These are phyloP conservation scores for Melieria picta DNA, from an alignment of 2,888 invertebrate genomes.

Conservation along the genomic window DNA sequence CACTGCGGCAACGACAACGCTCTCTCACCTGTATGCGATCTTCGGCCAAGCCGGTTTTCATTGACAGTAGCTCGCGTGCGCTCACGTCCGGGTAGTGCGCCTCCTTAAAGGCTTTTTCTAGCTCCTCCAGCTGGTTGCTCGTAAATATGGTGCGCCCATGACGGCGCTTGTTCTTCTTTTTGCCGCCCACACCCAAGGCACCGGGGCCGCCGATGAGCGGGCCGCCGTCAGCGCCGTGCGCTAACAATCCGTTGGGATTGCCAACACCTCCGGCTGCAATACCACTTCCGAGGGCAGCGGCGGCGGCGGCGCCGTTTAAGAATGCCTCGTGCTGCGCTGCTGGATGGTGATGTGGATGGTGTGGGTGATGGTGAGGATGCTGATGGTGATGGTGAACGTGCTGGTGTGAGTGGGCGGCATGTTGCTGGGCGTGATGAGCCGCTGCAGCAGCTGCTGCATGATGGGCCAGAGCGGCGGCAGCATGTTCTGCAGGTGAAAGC, in stretches of 20 bases:
- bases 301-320: conserved; percentile 43
- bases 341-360: conserved; percentile 41
- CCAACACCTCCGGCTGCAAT: conserved; percentile 39
- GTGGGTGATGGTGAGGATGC: conserved; percentile 53
- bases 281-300: conserved; percentile 42
- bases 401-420: conserved; percentile 49
- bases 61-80: conserved; percentile 91
- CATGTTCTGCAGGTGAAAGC: conserved; percentile 56
- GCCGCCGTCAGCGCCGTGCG: conserved; percentile 43
- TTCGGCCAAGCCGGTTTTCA: conserved; percentile 91
- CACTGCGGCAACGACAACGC: neutral
- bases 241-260: conserved; percentile 42
- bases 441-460: conserved; percentile 57
- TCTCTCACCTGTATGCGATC: conserved; percentile 90
- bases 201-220: conserved; percentile 51
- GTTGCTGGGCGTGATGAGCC: conserved; percentile 50
- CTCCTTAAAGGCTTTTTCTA: conserved; percentile 99
- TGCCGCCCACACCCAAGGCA: conserved; percentile 61
- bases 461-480: conserved; percentile 54
- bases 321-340: conserved; percentile 40
- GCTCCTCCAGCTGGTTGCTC: conserved; percentile 97
- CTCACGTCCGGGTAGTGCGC: conserved; percentile 99
- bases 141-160: conserved; percentile 99
- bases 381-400: conserved; percentile 53
- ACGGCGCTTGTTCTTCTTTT: conserved; percentile 94